Evolutionary conservation across 2,888 invertebrate genomes (phyloP), one percentile per base, ranked within the genome.

Genomic region (Lasius platythorax): DNA sequence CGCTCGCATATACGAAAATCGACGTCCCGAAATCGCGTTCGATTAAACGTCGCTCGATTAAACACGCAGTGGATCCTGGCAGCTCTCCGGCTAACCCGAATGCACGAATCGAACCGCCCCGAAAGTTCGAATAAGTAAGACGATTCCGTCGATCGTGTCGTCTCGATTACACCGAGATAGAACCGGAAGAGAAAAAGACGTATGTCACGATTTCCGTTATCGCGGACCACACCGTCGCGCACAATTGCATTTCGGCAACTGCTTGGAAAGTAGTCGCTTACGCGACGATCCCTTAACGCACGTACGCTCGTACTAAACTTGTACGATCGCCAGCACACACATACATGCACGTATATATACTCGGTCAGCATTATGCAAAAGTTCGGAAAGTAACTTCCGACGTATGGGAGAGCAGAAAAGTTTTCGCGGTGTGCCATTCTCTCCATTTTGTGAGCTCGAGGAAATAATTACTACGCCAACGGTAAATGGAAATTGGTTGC

Each of bases 151-250:
- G 23, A 23, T 23, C 61, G 64, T n/a, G 50, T 50, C 68, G 40
- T 28, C 40, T 63, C 30, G 63, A 46, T 66, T 61, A 43, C 28
- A 75, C 82, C 82, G 68, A 11, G 33, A 12, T 23, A 63, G 5
- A 33, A 66, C 67, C 61, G 53, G 53, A 64, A 63, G 86, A 83
- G 87, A 87, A 85, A 91, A 90, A 83, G 88, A 85, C 85, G 84
- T 89, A 85, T 83, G 87, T 89, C 89, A 85, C 87, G 89, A 89
- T 88, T 88, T 88, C 87, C 89, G 88, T 90, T 87, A 87, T 88
- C 87, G 85, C 56, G 33, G 86, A 37, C 82, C 75, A 81, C 84
- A 85, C 78, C 81, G 64, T 46, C 73, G 68, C 68, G 73, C 81
- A 79, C 75, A 88, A 84, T 87, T 73, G 85, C 88, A 81, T 91